Conservation (phyloP, 2,113 vertebrate species). For the Calyptomena viridis region DNA sequence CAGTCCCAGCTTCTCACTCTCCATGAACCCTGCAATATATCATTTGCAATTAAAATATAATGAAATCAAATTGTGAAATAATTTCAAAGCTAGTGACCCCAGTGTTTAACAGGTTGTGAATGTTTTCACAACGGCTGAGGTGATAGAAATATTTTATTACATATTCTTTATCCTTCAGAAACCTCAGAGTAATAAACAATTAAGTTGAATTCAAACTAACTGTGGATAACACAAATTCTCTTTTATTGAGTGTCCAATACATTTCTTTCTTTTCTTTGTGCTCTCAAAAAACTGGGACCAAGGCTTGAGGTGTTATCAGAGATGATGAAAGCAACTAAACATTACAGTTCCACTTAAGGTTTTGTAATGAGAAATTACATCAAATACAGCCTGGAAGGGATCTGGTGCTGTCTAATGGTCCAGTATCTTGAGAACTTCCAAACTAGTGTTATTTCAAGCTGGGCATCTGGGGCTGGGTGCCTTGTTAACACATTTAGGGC, state of each 20-base stretch:
- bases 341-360: background rate
- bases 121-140: slow-evolving; percentile 34
- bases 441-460: background rate
- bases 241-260: background rate
- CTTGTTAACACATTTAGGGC: background rate
- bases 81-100: slow-evolving; percentile 20
- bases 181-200: slow-evolving; percentile 58
- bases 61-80: slow-evolving; percentile 59
- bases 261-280: background rate
- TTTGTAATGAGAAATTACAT: background rate
- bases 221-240: slow-evolving; percentile 6
- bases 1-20: background rate
- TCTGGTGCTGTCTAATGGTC: background rate
- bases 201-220: slow-evolving; percentile 33
- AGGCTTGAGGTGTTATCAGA: background rate
- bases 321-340: background rate
- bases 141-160: slow-evolving; percentile 1
- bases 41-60: slow-evolving; percentile 55
- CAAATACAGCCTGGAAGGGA: background rate
- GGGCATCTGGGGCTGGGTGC: background rate
- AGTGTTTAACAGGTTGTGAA: slow-evolving; percentile 42
- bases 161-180: slow-evolving; percentile 28
- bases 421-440: background rate
- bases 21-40: background rate
- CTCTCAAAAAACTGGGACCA: background rate